phyloP scores from a whole-genome alignment of 2,797 vertebrate genomes.

The Oreochromis grahami region DNA sequence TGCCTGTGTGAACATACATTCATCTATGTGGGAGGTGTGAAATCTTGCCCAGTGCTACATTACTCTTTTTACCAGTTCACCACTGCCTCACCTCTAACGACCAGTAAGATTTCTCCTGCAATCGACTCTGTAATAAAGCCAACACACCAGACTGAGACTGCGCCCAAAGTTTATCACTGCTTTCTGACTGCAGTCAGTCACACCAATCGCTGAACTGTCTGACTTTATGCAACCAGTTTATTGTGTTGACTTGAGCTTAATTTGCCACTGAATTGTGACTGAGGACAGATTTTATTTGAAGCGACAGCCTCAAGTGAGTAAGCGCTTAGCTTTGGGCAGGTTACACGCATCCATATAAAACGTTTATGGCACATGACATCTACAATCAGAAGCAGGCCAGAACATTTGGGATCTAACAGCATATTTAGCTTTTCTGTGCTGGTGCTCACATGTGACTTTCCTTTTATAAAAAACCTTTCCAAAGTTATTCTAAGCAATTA shows the following conservation, averaged over 20 bases:
- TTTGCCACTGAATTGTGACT: not conserved
- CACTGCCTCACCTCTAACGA: constrained; percentile 9
- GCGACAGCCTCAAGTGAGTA: not conserved
- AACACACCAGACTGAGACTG: not conserved
- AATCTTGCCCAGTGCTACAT: not conserved
- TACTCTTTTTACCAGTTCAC: not conserved
- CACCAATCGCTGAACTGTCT: constrained; percentile 11
- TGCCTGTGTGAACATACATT: not conserved
- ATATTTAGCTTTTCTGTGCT: not conserved
- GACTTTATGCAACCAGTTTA: not conserved
- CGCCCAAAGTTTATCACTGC: not conserved
- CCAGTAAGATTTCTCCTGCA: not conserved
- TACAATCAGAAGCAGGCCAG: not conserved
- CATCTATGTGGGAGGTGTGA: not conserved
- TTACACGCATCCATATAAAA: not conserved
- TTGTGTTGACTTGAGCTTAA: not conserved
- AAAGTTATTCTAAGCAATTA: not conserved
- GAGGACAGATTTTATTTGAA: not conserved
- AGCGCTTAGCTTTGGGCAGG: not conserved
- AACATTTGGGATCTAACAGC: not conserved
- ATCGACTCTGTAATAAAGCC: constrained; percentile 4
- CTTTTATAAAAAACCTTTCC: not conserved
- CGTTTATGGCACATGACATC: not conserved
- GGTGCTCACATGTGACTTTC: not conserved
- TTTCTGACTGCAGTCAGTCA: not conserved